Evolutionary conservation across 2,797 vertebrate genomes (phyloP).

Genomic region (Anas bernieri): DNA sequence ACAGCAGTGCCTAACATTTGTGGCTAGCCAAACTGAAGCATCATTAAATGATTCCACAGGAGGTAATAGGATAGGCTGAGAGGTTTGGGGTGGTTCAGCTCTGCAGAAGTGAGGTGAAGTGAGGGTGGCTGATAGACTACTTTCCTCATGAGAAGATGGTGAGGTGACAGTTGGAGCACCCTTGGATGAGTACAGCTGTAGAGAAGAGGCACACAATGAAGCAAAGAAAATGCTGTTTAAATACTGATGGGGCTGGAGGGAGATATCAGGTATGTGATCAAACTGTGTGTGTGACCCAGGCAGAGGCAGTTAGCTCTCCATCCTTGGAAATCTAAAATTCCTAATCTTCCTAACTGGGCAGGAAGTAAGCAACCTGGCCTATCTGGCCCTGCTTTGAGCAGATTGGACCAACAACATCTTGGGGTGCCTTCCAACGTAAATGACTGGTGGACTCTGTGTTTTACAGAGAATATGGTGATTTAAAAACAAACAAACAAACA

Average conservation of each 20-base stretch:
- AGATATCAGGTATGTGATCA: no score
- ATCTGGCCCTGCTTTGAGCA: no score
- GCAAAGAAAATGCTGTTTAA: no score
- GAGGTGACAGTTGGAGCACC: background rate
- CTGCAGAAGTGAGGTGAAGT: background rate
- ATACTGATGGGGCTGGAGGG: no score
- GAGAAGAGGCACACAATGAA: no score
- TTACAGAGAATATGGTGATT: background rate
- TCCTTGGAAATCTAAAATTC: no score
- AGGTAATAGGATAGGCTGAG: background rate
- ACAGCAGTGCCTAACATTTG: rapidly evolving
- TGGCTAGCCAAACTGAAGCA: background rate
- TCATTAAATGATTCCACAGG: rapidly evolving
- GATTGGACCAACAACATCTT: no score
- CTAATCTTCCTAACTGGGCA: no score
- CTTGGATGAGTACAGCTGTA: background rate
- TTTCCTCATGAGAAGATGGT: background rate
- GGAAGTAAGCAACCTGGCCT: no score
- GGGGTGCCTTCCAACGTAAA: no score
- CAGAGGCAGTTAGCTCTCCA: no score
- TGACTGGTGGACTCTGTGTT: background rate
- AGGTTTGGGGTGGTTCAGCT: background rate
- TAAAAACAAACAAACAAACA: background rate
- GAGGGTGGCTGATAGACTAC: background rate
- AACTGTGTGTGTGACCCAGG: no score